phyloP scores from a whole-genome alignment of 2,888 invertebrate species.

The Theretra japonica region DNA sequence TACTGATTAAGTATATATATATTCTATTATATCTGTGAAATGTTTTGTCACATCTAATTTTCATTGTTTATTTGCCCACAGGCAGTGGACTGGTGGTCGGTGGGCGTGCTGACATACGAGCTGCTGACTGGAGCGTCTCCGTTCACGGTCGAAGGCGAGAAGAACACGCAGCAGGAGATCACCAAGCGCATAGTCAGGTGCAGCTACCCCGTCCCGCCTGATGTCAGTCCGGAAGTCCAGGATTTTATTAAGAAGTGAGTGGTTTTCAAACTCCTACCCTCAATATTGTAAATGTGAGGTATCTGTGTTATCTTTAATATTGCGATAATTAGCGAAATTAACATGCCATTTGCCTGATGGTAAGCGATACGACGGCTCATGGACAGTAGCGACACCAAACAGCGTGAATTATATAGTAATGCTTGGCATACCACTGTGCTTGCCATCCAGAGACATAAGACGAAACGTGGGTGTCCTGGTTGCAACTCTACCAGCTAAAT shows the following conservation, averaged over 20 bases:
- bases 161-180: conserved; percentile 97
- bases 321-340: too few relatives aligned
- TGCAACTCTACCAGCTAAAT: too few relatives aligned
- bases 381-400: too few relatives aligned
- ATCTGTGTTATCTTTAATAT: too few relatives aligned
- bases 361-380: too few relatives aligned
- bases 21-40: not conserved
- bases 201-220: conserved; percentile 94
- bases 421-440: too few relatives aligned
- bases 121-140: conserved; percentile 98
- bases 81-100: conserved; percentile 99
- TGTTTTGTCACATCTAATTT: conserved; percentile 14
- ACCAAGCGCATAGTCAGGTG: conserved; percentile 94
- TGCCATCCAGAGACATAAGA: too few relatives aligned
- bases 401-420: too few relatives aligned
- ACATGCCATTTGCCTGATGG: too few relatives aligned
- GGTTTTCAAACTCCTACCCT: too few relatives aligned
- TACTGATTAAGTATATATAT: too few relatives aligned
- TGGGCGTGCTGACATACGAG: conserved; percentile 98
- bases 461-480: too few relatives aligned
- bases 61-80: conserved; percentile 69
- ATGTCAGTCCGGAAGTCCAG: conserved; percentile 87
- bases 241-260: conserved; percentile 87
- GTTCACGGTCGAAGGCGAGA: conserved; percentile 97
- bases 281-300: conserved; percentile 9